Percentiles rank a stretch among this genome's conserved stretches.
phyloP scores from a whole-genome alignment of 2,888 invertebrate genomes.

The Drosophila paramelanica region DNA sequence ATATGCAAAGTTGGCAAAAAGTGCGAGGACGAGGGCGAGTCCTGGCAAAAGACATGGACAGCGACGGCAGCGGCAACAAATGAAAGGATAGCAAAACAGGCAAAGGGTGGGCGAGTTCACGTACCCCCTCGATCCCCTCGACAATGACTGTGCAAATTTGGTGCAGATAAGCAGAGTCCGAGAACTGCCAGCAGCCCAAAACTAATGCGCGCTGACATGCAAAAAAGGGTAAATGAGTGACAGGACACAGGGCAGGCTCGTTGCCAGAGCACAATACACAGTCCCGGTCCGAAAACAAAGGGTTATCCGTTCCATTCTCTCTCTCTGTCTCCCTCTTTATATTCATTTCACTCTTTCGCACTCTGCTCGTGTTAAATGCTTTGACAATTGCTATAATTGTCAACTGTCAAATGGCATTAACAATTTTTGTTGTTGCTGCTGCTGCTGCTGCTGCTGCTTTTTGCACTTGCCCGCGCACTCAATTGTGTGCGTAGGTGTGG shows the following conservation, averaged over 20 bases:
- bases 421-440: conserved; percentile 53
- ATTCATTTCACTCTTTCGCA: conserved; percentile 20
- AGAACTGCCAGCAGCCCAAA: conserved; percentile 68
- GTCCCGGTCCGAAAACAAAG: conserved; percentile 46
- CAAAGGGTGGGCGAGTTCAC: conserved; percentile 11
- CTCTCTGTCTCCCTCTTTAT: conserved; percentile 5
- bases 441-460: conserved; percentile 42
- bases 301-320: conserved; percentile 15
- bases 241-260: conserved; percentile 63
- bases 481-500: conserved; percentile 79
- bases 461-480: conserved; percentile 71
- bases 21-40: conserved; percentile 44
- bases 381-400: conserved; percentile 81
- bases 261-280: conserved; percentile 6
- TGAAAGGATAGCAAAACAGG: conserved; percentile 50
- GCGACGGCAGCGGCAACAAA: conserved; percentile 36
- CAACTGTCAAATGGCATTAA: conserved; percentile 83
- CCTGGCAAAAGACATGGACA: conserved; percentile 27
- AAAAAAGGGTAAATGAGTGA: conserved; percentile 82
- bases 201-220: conserved; percentile 82
- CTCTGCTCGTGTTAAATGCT: conserved; percentile 76
- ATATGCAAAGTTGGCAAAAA: conserved; percentile 82
- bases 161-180: conserved; percentile 81
- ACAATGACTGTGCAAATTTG: conserved; percentile 82
- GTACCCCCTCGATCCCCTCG: conserved; percentile 9